Base-by-base conservation (phyloP, 2,113 vertebrate species). In the Todiramphus chloris region DNA sequence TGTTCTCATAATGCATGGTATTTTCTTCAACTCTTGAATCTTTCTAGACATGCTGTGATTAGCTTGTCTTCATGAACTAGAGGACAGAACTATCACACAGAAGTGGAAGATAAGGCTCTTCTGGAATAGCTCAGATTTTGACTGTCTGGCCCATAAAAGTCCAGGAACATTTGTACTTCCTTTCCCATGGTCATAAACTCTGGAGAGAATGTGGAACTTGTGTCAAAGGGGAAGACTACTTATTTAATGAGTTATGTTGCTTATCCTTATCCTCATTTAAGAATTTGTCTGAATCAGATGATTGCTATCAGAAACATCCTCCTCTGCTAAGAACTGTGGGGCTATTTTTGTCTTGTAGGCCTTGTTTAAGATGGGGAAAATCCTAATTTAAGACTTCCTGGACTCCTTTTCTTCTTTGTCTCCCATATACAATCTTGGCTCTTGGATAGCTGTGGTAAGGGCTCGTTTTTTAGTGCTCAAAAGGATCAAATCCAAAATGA, bases 111-210 rank as follows among this genome's bases (percentile, higher is more conserved):
- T 90, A 97, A 95, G 82, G 41, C 35, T 90, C 20, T 85, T 92
- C 91, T 94, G 90, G 84, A 96, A 96, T 63, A 88, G 28, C 82
- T 96, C 92, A 93, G 72, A 94, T 92, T 90, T 84, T 95, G 72
- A 30, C 75, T 90, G 90, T 78, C 85, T 88, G 72, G 50, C 72
- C 83, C 79, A 93, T 96, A 96, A 96, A 96, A 59, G 33, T 39
- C 88, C 86, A 95, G 56, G 85, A 90, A 93, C 68, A 88, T 86
- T 77, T 76, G 51, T 77, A 87, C 87, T 97, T 97, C 95, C 93
- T 96, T 97, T 97, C 94, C 95, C 92, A 96, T 96, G 85, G 92
- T 83, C 94, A 95, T 97, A 96, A 97, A 93, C 90, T 88, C 87
- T 92, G 85, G 75, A 92, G 76, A 93, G 83, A 93, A 97, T 93